Base-by-base conservation (phyloP, 2,113 vertebrate species). In the Bubalus kerabau region DNA sequence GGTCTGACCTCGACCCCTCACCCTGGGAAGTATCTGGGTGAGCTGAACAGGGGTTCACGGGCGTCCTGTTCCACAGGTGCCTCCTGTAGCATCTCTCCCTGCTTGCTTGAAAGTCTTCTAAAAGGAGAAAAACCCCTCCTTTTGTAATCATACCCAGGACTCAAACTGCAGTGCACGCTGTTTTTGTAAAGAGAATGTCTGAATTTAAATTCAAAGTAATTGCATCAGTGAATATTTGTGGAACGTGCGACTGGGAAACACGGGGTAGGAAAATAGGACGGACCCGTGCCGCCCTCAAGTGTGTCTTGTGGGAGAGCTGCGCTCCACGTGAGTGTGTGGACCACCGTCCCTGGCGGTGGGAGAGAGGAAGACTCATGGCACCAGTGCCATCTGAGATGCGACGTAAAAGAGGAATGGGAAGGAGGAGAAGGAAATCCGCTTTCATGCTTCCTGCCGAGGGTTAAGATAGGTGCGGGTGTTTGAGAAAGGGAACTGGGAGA, bases 11-110 rank as follows among this genome's bases (percentile, higher is more conserved):
- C 3, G 3, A 6, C 40, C 32, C 74, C 23, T 26, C 71, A 74
- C 32, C 3, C 74, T 3, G 10, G 43, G 40, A 26, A 71, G 15
- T 0, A 0, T 6, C 4, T 60, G 3, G 48, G 19, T 50, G 15
- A 43, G 7, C 30, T 46, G 30, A 88, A 30, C 19, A 13, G 43
- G 30, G 50, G 17, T 10, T 62, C 13, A 17, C 32, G 7, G 40
- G 30, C 7, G 7, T 78, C 28, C 13, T 26, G 2, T n/a, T 60
- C 23, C 2, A 40, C 4, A 2, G 16, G 16, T 40, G 36, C 78
- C 54, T 43, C 48, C 21, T 23, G 1, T 28, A 43, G 21, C 64
- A 30, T 40, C 43, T 64, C 76, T 46, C 36, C 36, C 15, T 83
- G 26, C 83, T 57, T 46, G 28, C 52, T 16, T 0, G 67, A 9